Conservation (phyloP, 2,888 invertebrate species). For the Ferrisia virgata region DNA sequence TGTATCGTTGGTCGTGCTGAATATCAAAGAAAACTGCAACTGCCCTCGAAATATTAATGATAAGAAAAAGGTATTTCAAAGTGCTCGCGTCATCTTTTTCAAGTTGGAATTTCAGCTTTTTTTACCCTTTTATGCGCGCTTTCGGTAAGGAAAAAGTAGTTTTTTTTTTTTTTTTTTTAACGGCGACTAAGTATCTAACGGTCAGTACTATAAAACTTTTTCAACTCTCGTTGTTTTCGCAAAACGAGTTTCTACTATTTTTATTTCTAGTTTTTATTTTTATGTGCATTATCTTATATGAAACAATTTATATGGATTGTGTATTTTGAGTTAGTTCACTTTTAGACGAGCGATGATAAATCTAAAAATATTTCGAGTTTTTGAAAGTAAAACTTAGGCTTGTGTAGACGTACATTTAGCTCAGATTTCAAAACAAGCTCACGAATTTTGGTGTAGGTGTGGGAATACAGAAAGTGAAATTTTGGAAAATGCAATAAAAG, state of each 20-base stretch:
- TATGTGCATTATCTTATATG: background rate
- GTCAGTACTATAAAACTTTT: background rate
- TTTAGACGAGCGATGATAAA: too few relatives aligned
- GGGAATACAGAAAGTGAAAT: too few relatives aligned
- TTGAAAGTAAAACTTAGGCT: too few relatives aligned
- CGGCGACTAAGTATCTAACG: background rate
- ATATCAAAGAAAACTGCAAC: constrained; percentile 31
- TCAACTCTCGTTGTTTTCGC: background rate
- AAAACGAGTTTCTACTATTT: background rate
- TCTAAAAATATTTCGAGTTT: too few relatives aligned
- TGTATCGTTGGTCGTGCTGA: constrained; percentile 4
- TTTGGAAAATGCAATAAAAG: too few relatives aligned
- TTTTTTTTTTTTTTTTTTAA: too few relatives aligned
- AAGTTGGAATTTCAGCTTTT: background rate
- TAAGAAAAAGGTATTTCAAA: constrained; percentile 19
- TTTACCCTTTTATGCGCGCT: background rate
- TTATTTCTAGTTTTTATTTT: background rate
- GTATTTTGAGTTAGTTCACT: too few relatives aligned
- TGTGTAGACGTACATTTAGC: too few relatives aligned
- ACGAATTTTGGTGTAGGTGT: too few relatives aligned
- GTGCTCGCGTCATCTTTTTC: constrained; percentile 24
- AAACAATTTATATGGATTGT: background rate
- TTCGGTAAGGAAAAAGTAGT: background rate
- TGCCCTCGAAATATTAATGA: constrained; percentile 32
- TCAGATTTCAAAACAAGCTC: too few relatives aligned